Conservation (phyloP, 2,888 invertebrate genomes). For the Meteorus cinctellus region DNA sequence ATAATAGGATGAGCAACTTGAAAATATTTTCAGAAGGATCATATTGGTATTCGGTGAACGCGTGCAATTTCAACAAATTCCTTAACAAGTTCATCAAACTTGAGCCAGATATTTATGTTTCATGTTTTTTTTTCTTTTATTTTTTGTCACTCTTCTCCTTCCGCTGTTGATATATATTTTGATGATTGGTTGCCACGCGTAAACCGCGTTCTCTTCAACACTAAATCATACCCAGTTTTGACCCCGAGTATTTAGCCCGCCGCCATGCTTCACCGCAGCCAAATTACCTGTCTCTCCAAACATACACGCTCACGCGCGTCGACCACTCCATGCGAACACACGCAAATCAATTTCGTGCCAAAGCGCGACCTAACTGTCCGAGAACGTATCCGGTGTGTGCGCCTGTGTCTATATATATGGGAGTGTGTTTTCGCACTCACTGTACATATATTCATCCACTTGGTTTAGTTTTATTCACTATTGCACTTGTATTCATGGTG, state of each 20-base stretch:
- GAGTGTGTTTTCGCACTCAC: constrained; percentile 8
- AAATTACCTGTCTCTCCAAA: constrained; percentile 60
- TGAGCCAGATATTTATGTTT: neutral
- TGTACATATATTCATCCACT: constrained; percentile 34
- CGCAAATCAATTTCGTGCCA: constrained; percentile 49
- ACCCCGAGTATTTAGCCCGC: constrained; percentile 61
- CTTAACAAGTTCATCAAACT: too few relatives aligned
- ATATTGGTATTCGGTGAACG: too few relatives aligned
- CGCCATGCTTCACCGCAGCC: constrained; percentile 61
- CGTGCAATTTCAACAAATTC: too few relatives aligned
- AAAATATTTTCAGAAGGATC: too few relatives aligned
- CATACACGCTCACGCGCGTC: constrained; percentile 44
- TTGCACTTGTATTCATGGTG: constrained; percentile 26
- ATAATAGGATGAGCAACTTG: too few relatives aligned
- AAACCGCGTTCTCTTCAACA: constrained; percentile 61
- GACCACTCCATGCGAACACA: constrained; percentile 39
- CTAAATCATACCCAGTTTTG: constrained; percentile 65
- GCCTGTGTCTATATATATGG: neutral
- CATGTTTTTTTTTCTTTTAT: neutral
- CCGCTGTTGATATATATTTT: neutral
- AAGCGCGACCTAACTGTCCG: constrained; percentile 30
- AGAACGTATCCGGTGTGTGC: constrained; percentile 10
- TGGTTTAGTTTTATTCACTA: constrained; percentile 1
- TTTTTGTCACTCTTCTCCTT: neutral
- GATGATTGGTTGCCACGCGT: constrained; percentile 23